Conservation (phyloP, 2,797 vertebrate genomes). For the Clarias laeviceps region DNA sequence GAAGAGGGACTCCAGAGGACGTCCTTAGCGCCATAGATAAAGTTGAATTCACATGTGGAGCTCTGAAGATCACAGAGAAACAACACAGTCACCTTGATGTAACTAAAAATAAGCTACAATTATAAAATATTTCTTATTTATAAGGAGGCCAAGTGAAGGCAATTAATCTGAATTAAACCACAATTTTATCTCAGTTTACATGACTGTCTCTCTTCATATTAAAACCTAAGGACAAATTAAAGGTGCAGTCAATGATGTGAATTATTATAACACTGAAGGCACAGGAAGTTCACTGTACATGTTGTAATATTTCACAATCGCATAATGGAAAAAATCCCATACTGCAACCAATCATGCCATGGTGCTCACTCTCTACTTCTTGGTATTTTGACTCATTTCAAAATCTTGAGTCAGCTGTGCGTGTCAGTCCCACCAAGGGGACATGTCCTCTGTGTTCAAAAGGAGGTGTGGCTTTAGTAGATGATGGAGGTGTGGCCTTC, state of each 20-base stretch:
- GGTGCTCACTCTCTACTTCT: neutral
- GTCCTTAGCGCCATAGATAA: constrained; percentile 77
- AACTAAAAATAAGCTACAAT: neutral
- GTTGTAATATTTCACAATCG: neutral
- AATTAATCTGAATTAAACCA: neutral
- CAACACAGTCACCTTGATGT: neutral
- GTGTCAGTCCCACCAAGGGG: neutral
- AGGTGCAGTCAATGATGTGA: neutral
- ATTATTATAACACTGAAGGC: neutral
- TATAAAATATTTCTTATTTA: neutral
- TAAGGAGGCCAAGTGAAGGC: neutral
- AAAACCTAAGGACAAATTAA: neutral
- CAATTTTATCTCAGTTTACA: neutral
- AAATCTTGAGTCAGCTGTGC: neutral
- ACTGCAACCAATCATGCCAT: neutral
- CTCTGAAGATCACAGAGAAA: constrained; percentile 62
- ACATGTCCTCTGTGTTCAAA: neutral
- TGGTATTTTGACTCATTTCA: neutral
- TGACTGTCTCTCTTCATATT: neutral
- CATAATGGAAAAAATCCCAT: neutral
- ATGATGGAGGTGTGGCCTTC: neutral
- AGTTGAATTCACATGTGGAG: constrained; percentile 75
- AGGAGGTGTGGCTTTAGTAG: no score
- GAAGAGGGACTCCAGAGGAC: constrained; percentile 93
- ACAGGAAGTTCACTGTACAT: neutral